Evolutionary conservation across 2,888 invertebrate species (phyloP), one percentile per base, ranked within the genome.

Genomic region (Mythimna albipuncta): DNA sequence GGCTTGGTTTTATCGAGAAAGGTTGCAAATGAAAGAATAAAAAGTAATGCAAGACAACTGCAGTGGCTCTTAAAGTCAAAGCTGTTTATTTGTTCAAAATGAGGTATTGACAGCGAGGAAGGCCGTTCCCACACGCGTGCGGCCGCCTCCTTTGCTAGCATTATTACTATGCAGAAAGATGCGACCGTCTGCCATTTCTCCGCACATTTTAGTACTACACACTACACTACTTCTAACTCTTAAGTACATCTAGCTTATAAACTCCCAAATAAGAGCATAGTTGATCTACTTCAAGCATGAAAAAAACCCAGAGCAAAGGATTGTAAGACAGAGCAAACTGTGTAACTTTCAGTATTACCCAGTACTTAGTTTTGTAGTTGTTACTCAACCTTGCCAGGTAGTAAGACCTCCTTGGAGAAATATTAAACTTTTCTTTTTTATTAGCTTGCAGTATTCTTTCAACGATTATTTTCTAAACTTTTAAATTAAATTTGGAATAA

Each of bases 401-500:
- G 38, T 55, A 63, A 47, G 64, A 64, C 59, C 71, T 72, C 79
- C 69, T 59, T 63, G 5, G 63, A 66, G 69, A 55, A 78, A 73
- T 78, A 69, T 65, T 50, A 63, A 79, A 82, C 73, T 79, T 79
- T 82, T 61, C 73, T 78, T 47, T 78, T 66, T 79, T 65, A 77
- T 82, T 73, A 79, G 73, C 63, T 63, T 64, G 79, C 69, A 52
- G 63, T 73, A 66, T 57, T 52, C 59, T 50, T 50, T 64, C n/a
- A 44, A 77, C 64, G 19, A 72, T 44, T 77, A 6, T 57, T 61
- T 69, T 59, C 13, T 1, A 9, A 69, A 80, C 57, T 75, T 81
- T 81, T 54, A 68, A 76, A 72, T 81, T 81, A 58, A 67, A 69
- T 73, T 78, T 61, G 41, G 19, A 44, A 77, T 26, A 66, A 78